Percentiles rank a stretch among this genome's conserved stretches.
These are phyloP conservation scores for Bombyx huttoni DNA, from an alignment of 2,888 invertebrate genomes.

Conservation along the genomic window DNA sequence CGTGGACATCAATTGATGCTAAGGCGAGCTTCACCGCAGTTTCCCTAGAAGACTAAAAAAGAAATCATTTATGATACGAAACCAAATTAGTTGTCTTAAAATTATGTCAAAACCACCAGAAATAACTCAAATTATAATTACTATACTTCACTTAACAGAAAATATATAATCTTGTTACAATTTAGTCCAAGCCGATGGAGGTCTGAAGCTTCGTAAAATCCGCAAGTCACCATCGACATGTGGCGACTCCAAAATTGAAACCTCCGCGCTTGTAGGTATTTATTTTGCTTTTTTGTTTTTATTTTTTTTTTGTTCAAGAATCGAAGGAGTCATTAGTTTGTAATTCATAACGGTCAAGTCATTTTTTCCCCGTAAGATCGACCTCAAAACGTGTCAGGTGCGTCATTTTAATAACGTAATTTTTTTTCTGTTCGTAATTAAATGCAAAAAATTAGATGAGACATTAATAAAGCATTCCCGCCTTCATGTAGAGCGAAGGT, in stretches of 20 bases:
- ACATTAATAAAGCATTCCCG: slow-evolving; percentile 21
- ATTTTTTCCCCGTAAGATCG: slow-evolving; percentile 32
- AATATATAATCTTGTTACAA: background rate
- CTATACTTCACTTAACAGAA: too few species aligned
- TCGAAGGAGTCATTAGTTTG: slow-evolving; percentile 58
- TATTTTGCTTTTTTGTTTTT: slow-evolving; percentile 37
- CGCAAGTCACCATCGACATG: slow-evolving; percentile 65
- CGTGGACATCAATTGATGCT: too few species aligned
- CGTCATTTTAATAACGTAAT: slow-evolving; percentile 15
- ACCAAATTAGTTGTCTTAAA: too few species aligned
- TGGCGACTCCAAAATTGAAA: slow-evolving; percentile 56
- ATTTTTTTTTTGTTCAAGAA: slow-evolving; percentile 40
- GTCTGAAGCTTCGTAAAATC: slow-evolving; percentile 6
- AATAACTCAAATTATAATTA: too few species aligned
- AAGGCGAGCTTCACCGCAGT: too few species aligned
- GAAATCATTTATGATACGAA: too few species aligned
- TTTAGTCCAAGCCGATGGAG: slow-evolving; percentile 2
- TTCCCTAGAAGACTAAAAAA: too few species aligned
- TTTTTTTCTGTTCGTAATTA: slow-evolving; percentile 33
- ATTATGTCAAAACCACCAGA: background rate
- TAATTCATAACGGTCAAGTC: slow-evolving; percentile 56
- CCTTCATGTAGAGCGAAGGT: slow-evolving; percentile 18
- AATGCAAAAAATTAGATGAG: slow-evolving; percentile 27
- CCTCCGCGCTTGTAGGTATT: slow-evolving; percentile 42
- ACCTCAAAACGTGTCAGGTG: slow-evolving; percentile 40